Percentiles rank a stretch among this genome's conserved stretches.
phyloP scores from a whole-genome alignment of 2,113 vertebrate genomes.

The Gymnocephalus cernua region DNA sequence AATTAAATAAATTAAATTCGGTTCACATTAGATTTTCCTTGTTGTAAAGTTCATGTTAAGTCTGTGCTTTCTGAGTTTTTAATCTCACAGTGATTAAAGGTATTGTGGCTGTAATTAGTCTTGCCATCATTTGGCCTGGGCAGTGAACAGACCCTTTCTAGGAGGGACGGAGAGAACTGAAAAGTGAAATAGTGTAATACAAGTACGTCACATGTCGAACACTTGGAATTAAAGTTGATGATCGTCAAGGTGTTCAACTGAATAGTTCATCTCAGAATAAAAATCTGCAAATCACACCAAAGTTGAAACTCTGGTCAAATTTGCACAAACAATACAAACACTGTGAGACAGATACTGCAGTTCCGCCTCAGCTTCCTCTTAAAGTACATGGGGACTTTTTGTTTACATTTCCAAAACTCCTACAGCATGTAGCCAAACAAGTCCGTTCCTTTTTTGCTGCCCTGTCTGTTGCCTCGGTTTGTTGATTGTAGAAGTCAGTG shows the following conservation, averaged over 20 bases:
- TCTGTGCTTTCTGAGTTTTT: slow-evolving; percentile 12
- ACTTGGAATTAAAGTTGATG: background rate
- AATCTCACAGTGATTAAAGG: slow-evolving; percentile 51
- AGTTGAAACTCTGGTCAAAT: slow-evolving; percentile 9
- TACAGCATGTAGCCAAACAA: background rate
- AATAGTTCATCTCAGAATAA: background rate
- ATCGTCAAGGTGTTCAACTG: background rate
- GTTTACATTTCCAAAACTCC: background rate
- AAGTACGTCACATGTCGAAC: background rate
- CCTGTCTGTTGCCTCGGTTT: background rate
- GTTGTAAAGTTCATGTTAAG: background rate
- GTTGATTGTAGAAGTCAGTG: background rate
- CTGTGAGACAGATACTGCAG: background rate
- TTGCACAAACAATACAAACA: background rate
- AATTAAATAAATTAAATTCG: too few species aligned
- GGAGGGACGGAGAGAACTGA: slow-evolving; percentile 9
- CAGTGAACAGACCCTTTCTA: slow-evolving; percentile 31
- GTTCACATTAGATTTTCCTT: background rate
- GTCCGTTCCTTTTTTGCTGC: background rate
- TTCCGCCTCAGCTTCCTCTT: background rate
- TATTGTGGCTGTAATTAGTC: slow-evolving; percentile 57
- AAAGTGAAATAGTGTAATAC: slow-evolving; percentile 27
- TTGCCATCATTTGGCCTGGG: slow-evolving; percentile 49
- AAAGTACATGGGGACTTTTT: background rate
- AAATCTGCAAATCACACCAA: background rate